A percentile compares a stretch with the other conserved stretches of the same genome.
These are phyloP conservation scores for Uria lomvia DNA, from an alignment of 2,113 vertebrate genomes.

Conservation along the genomic window DNA sequence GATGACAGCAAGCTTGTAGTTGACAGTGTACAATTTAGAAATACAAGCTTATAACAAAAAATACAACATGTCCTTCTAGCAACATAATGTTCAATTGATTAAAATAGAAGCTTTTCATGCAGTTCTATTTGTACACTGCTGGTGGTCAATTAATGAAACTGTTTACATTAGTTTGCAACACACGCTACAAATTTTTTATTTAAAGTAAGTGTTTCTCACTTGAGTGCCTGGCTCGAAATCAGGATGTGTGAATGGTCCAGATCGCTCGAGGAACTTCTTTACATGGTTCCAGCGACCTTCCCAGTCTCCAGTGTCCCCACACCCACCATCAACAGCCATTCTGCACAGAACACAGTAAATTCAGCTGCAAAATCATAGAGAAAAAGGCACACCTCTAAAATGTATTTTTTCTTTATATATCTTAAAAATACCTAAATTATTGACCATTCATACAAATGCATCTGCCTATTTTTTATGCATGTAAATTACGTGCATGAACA, in stretches of 20 bases:
- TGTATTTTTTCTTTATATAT: background rate
- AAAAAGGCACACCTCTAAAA: constrained; percentile 44
- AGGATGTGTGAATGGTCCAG: constrained; percentile 97
- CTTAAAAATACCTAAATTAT: background rate
- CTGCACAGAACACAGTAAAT: constrained; percentile 84
- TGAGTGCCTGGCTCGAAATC: constrained; percentile 96
- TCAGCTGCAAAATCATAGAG: constrained; percentile 75
- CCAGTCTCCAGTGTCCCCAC: constrained; percentile 88
- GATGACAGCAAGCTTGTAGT: background rate
- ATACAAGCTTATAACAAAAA: background rate
- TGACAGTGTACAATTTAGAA: background rate
- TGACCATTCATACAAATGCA: background rate
- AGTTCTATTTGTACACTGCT: background rate
- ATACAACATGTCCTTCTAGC: background rate
- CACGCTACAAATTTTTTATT: constrained; percentile 61
- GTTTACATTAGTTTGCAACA: constrained; percentile 32
- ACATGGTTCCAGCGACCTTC: constrained; percentile 97
- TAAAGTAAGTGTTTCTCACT: constrained; percentile 82
- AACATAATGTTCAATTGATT: background rate
- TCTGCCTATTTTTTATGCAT: background rate
- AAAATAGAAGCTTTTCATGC: background rate
- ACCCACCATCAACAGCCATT: constrained; percentile 97
- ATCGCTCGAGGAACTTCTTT: constrained; percentile 95
- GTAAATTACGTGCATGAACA: background rate
- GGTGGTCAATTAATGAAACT: background rate